Evolutionary conservation across 2,888 invertebrate genomes (phyloP).

Genomic region (Myopa testacea): DNA sequence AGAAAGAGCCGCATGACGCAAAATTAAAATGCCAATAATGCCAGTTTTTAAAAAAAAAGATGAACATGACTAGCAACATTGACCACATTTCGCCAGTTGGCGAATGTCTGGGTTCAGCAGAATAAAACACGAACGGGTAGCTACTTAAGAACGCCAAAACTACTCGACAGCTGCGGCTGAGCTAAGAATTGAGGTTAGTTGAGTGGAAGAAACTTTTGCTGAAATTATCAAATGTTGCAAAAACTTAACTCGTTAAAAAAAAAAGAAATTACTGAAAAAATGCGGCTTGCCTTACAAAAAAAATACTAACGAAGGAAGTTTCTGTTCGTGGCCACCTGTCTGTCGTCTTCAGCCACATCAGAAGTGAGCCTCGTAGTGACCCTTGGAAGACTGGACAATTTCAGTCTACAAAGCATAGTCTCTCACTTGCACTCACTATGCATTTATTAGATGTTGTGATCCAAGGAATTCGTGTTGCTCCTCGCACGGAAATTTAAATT

Average conservation of each 20-base stretch:
- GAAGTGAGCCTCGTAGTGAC: too few species aligned
- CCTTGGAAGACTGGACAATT: too few species aligned
- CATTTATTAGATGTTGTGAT: too few species aligned
- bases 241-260: background rate
- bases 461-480: too few species aligned
- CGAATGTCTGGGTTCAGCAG: background rate
- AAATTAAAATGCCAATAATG: slow-evolving; percentile 10
- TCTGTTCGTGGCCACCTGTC: too few species aligned
- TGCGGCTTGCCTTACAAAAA: background rate
- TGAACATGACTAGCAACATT: slow-evolving; percentile 27
- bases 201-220: slow-evolving; percentile 13
- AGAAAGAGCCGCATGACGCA: background rate
- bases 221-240: background rate
- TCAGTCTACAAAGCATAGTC: too few species aligned
- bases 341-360: too few species aligned
- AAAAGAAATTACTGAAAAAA: background rate
- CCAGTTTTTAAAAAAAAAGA: background rate
- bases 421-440: too few species aligned
- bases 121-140: background rate
- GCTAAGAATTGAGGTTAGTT: slow-evolving; percentile 29
- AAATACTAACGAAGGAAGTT: background rate
- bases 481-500: too few species aligned
- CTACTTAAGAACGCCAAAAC: background rate
- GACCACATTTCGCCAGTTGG: slow-evolving; percentile 31
- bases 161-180: slow-evolving; percentile 24